Evolutionary conservation across 1,140 invertebrate species (phyloP).

Genomic region (Ceratina japonica): DNA sequence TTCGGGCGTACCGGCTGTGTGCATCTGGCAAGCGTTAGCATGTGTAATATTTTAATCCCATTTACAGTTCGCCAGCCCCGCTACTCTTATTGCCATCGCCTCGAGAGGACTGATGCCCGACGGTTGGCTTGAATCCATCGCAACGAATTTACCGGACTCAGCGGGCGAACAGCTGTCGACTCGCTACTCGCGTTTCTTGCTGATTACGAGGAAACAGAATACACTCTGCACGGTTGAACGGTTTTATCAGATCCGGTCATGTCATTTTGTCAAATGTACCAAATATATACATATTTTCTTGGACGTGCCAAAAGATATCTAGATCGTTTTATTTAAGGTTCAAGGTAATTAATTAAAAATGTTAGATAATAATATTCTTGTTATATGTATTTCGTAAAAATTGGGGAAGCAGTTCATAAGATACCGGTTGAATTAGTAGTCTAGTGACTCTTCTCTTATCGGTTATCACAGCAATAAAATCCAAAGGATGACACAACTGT

Average conservation of each 20-base stretch:
- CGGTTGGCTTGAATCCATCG: slow-evolving; percentile 20
- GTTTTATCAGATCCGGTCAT: neutral
- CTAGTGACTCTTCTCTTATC: neutral
- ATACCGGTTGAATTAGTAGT: neutral
- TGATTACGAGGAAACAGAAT: neutral
- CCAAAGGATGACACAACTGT: neutral
- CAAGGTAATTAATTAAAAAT: too few relatives aligned
- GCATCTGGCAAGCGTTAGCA: neutral
- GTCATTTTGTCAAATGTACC: neutral
- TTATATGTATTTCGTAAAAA: too few relatives aligned
- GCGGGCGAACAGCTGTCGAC: neutral
- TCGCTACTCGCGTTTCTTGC: neutral
- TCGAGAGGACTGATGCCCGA: neutral
- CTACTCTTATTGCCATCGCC: neutral
- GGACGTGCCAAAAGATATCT: neutral
- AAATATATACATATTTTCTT: neutral
- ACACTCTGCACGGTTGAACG: neutral
- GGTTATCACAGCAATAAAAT: neutral
- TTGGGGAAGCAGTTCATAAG: neutral
- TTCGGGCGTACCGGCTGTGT: too few relatives aligned
- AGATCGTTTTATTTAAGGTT: neutral
- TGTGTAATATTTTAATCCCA: slow-evolving; percentile 42
- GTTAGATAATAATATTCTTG: too few relatives aligned
- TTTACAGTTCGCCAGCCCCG: too few relatives aligned
- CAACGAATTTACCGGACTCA: slow-evolving; percentile 3